phyloP scores from a whole-genome alignment of 2,888 invertebrate species.

The Gymnocheta viridis region DNA sequence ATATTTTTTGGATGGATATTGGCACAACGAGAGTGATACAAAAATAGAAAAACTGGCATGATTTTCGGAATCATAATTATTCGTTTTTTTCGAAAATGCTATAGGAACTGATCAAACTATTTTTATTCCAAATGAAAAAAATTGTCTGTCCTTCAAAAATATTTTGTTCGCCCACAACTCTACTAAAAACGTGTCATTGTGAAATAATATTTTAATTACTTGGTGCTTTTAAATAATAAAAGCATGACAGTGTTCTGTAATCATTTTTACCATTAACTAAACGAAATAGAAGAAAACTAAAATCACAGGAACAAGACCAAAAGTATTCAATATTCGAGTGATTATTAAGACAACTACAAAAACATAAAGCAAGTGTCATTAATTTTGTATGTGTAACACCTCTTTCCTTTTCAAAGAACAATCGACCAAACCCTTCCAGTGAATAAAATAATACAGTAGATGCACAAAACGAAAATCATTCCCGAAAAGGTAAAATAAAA shows the following conservation, averaged over 20 bases:
- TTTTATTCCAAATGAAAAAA: too few species aligned
- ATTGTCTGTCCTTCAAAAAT: not conserved
- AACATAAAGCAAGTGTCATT: slow-evolving; percentile 42
- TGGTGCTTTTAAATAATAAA: not conserved
- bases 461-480: not conserved
- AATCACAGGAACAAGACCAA: not conserved
- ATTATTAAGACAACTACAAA: not conserved
- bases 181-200: not conserved
- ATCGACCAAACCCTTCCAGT: not conserved
- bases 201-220: not conserved
- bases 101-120: too few species aligned
- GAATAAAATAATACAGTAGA: not conserved
- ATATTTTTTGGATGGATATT: too few species aligned
- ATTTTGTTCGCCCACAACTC: not conserved
- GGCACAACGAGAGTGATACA: too few species aligned
- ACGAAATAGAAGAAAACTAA: not conserved
- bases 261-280: slow-evolving; percentile 7
- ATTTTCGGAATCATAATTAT: too few species aligned
- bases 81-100: too few species aligned
- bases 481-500: slow-evolving; percentile 12
- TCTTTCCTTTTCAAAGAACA: slow-evolving; percentile 9
- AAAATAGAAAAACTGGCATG: too few species aligned
- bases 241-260: slow-evolving; percentile 10
- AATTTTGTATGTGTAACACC: slow-evolving; percentile 55
- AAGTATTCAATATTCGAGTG: not conserved